Percentiles rank a stretch among this genome's conserved stretches.
Conservation (phyloP, 2,113 vertebrate genomes). For the Zapornia atra region DNA sequence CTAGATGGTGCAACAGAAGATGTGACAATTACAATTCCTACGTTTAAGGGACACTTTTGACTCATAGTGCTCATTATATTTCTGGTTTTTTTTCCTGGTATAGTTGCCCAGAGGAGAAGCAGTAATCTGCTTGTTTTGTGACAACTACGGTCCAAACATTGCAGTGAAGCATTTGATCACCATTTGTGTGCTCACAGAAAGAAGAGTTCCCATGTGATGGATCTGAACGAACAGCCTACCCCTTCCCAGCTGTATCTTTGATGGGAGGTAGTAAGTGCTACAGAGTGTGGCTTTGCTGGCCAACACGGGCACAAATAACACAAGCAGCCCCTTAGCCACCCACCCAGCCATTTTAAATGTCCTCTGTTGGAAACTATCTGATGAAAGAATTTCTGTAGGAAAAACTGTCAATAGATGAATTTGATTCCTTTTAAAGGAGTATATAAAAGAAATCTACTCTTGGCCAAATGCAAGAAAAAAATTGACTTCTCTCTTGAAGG, state of each 20-base stretch:
- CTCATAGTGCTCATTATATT: background rate
- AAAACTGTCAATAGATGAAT: background rate
- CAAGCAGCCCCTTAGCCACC: background rate
- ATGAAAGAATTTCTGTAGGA: background rate
- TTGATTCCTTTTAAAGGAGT: background rate
- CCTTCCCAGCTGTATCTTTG: background rate
- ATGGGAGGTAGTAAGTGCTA: background rate
- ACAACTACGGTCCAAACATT: background rate
- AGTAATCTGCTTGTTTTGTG: background rate
- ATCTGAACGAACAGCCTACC: background rate
- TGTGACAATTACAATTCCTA: background rate
- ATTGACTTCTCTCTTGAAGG: constrained; percentile 33
- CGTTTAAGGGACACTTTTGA: background rate
- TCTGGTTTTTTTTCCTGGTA: background rate
- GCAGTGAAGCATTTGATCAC: background rate
- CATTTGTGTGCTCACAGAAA: background rate
- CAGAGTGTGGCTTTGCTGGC: background rate
- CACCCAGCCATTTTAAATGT: background rate
- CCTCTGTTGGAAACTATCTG: background rate
- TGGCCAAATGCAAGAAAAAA: constrained; percentile 31
- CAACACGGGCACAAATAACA: background rate
- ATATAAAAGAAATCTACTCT: background rate
- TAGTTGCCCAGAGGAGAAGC: background rate
- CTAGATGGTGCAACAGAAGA: background rate
- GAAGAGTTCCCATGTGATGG: background rate